phyloP scores from a whole-genome alignment of 2,888 invertebrate genomes.

The Rhagonycha lutea region DNA sequence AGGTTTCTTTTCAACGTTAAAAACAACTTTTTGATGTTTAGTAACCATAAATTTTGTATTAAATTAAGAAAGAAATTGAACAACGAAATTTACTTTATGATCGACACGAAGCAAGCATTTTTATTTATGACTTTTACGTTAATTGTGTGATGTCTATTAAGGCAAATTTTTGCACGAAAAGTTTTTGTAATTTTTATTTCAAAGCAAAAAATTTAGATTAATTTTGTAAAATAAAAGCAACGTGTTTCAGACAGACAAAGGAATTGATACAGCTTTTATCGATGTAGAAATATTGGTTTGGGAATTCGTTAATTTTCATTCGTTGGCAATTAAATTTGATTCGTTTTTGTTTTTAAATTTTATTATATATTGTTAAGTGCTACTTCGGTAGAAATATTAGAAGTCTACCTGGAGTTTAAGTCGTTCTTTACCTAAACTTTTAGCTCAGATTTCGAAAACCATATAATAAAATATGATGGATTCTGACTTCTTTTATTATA shows the following conservation, averaged over 20 bases:
- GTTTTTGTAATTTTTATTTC: not conserved
- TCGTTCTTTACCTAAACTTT: not conserved
- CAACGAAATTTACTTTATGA: not conserved
- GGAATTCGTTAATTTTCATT: not conserved
- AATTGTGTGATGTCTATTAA: not conserved
- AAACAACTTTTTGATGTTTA: not conserved
- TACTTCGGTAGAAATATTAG: not conserved
- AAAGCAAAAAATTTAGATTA: not conserved
- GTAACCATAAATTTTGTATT: not conserved
- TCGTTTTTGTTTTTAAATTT: not conserved
- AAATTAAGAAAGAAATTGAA: not conserved
- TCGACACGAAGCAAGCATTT: not conserved
- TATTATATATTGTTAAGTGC: not conserved
- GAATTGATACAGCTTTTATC: not conserved
- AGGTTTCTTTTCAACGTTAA: not conserved
- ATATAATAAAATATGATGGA: not conserved
- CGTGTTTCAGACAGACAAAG: not conserved
- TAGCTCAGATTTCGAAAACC: not conserved
- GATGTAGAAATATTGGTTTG: not conserved
- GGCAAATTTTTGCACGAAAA: not conserved
- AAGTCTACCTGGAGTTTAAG: not conserved
- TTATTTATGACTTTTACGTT: not conserved
- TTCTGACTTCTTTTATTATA: conserved; percentile 1
- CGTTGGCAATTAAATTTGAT: not conserved
- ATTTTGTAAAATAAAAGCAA: not conserved